Conservation (phyloP, 2,888 invertebrate genomes). For the Drosophila falleni region DNA sequence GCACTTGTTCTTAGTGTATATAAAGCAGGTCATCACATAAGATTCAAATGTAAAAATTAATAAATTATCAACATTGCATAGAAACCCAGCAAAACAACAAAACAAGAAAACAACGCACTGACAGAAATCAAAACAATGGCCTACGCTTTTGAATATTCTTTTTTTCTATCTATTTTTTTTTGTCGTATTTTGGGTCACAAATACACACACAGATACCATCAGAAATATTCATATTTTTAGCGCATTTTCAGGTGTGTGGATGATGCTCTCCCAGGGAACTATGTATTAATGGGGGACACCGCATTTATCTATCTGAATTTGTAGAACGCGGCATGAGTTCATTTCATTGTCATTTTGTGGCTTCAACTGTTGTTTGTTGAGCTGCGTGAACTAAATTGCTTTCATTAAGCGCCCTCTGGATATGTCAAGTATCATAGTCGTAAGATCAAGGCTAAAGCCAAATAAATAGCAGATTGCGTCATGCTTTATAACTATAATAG, state of each 20-base stretch:
- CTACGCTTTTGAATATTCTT: slow-evolving; percentile 38
- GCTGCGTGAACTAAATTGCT: slow-evolving; percentile 20
- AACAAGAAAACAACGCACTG: slow-evolving; percentile 6
- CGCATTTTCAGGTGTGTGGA: slow-evolving; percentile 64
- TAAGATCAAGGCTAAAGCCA: slow-evolving; percentile 43
- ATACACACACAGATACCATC: background rate
- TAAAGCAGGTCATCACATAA: slow-evolving; percentile 10
- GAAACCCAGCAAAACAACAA: slow-evolving; percentile 25
- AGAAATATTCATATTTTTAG: slow-evolving; percentile 60
- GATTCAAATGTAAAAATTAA: slow-evolving; percentile 11
- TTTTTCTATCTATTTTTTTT: background rate
- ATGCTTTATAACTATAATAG: slow-evolving; percentile 8
- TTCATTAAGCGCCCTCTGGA: slow-evolving; percentile 20
- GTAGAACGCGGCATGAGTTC: slow-evolving; percentile 42
- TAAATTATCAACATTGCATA: slow-evolving; percentile 19
- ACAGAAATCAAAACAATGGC: slow-evolving; percentile 49
- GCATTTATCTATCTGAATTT: slow-evolving; percentile 5
- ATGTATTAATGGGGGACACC: slow-evolving; percentile 16
- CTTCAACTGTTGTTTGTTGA: slow-evolving; percentile 19
- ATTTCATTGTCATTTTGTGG: slow-evolving; percentile 37
- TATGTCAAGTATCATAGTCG: slow-evolving; percentile 4
- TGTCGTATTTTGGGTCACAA: slow-evolving; percentile 57
- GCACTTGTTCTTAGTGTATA: background rate
- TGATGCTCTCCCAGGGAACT: slow-evolving; percentile 50
- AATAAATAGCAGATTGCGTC: slow-evolving; percentile 36